These are phyloP conservation scores for Oryzias curvinotus DNA, from an alignment of 2,113 vertebrate genomes.

Conservation along the genomic window DNA sequence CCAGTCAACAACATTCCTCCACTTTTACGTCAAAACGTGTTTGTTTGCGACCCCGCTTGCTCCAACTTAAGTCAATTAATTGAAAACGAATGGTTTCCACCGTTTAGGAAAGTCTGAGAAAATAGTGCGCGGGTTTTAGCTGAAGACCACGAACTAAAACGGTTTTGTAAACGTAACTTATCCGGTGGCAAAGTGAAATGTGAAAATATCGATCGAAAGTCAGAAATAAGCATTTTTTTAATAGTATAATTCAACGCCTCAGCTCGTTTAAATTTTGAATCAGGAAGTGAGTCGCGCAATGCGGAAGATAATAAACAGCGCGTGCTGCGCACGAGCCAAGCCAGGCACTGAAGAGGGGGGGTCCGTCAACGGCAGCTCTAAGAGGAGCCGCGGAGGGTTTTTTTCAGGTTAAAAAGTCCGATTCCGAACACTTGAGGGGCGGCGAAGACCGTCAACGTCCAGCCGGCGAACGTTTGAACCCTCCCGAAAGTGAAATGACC, in stretches of 20 bases:
- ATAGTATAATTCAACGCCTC: conserved; percentile 25
- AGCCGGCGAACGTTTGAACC: neutral
- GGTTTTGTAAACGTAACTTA: too few relatives aligned
- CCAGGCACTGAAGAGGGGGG: conserved; percentile 46
- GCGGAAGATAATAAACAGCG: conserved; percentile 62
- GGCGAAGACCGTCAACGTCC: neutral
- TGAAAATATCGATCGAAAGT: neutral
- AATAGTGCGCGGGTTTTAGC: too few relatives aligned
- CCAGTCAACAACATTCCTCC: too few relatives aligned
- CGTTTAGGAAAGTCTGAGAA: too few relatives aligned
- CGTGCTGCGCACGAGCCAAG: conserved; percentile 24
- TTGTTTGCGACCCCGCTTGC: too few relatives aligned
- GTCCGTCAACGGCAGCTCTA: conserved; percentile 43
- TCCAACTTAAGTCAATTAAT: too few relatives aligned
- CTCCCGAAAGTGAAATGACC: conserved; percentile 48
- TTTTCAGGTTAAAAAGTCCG: neutral
- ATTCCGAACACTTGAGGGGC: conserved; percentile 3
- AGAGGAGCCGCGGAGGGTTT: neutral
- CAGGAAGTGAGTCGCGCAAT: conserved; percentile 54
- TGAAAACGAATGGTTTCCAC: too few relatives aligned
- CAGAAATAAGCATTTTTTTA: neutral
- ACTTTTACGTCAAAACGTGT: too few relatives aligned
- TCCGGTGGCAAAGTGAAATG: too few relatives aligned
- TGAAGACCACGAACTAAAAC: too few relatives aligned
- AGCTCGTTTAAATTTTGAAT: conserved; percentile 32